Evolutionary conservation across 2,113 vertebrate genomes (phyloP).

Genomic region (Cygnus buccinator): DNA sequence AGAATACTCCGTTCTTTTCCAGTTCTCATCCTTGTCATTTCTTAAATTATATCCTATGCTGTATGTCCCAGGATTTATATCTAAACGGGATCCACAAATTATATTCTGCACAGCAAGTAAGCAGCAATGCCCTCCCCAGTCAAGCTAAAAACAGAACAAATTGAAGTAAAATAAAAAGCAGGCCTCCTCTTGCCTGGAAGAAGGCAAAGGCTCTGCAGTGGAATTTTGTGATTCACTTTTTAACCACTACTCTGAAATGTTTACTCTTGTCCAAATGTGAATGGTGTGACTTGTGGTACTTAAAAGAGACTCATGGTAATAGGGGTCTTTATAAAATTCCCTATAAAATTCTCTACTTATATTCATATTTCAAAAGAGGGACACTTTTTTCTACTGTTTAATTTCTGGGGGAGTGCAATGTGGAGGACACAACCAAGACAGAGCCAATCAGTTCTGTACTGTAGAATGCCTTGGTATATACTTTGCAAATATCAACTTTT

Average conservation of each 20-base stretch:
- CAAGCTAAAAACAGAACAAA: neutral
- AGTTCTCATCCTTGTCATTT: neutral
- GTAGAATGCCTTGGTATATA: neutral
- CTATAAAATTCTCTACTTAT: neutral
- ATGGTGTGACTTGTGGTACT: neutral
- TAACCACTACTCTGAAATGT: neutral
- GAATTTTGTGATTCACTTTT: neutral
- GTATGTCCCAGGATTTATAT: neutral
- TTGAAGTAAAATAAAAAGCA: constrained; percentile 23
- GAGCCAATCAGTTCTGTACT: neutral
- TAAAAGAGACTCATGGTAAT: neutral
- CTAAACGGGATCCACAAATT: neutral
- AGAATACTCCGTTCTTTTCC: neutral
- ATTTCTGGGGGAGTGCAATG: neutral
- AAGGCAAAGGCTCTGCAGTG: neutral
- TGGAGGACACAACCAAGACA: neutral
- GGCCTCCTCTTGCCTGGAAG: neutral
- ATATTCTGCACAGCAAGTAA: neutral
- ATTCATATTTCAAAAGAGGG: neutral
- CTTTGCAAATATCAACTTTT: neutral
- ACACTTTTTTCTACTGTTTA: neutral
- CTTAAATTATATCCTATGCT: neutral
- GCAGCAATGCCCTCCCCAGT: neutral
- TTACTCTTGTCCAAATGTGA: neutral
- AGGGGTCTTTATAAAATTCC: neutral